Conservation (phyloP, 2,113 vertebrate species). For the Rafetus swinhoei region DNA sequence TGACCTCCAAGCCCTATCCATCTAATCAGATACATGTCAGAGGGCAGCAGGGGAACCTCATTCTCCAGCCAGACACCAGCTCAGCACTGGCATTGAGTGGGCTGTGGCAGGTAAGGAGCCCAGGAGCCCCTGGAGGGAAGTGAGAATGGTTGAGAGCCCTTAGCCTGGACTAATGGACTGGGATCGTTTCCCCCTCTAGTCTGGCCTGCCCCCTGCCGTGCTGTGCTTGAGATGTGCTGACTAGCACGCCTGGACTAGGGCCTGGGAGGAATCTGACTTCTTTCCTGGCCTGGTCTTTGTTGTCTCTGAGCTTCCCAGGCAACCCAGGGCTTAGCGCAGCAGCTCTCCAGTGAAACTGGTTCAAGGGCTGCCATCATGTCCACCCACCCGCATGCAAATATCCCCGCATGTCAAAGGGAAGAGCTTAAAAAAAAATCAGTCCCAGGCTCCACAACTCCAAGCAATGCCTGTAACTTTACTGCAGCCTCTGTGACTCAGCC, state of each 20-base stretch:
- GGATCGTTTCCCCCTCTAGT: neutral
- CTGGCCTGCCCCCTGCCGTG: neutral
- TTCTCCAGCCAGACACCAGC: neutral
- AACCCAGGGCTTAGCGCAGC: slow-evolving; percentile 50
- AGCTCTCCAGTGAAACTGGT: slow-evolving; percentile 47
- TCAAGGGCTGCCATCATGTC: slow-evolving; percentile 52
- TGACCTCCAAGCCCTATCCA: neutral
- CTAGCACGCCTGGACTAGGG: neutral
- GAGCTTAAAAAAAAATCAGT: neutral
- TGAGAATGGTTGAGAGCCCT: neutral
- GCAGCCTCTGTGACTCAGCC: neutral
- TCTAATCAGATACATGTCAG: neutral
- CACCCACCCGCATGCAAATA: slow-evolving; percentile 63
- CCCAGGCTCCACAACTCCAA: fast-evolving
- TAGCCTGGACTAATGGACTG: neutral
- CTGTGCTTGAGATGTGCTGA: neutral
- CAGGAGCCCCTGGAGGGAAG: neutral
- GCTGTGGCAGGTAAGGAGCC: neutral
- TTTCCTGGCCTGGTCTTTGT: fast-evolving
- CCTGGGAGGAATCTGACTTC: neutral
- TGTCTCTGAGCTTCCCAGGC: neutral
- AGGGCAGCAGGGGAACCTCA: neutral
- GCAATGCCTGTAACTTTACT: fast-evolving
- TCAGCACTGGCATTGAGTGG: neutral
- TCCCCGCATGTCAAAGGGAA: slow-evolving; percentile 63